Conservation (phyloP, 2,888 invertebrate species). For the Conops quadrifasciatus region DNA sequence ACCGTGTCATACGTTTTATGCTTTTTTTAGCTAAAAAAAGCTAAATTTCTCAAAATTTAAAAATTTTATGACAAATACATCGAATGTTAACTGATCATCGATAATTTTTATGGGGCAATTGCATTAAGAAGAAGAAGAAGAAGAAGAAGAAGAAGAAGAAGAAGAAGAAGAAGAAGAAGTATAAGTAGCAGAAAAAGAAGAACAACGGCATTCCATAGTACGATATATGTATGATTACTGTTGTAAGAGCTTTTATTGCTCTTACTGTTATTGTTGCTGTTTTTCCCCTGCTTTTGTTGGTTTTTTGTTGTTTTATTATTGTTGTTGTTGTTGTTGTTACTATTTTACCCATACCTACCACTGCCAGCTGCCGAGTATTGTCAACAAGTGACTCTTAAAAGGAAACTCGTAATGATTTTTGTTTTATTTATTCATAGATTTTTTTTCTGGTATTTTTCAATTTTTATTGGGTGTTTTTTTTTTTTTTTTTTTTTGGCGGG, state of each 20-base stretch:
- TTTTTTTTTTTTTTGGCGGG: slow-evolving; percentile 22
- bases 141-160: neutral
- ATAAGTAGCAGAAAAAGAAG: neutral
- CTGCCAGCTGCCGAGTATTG: neutral
- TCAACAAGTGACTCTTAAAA: slow-evolving; percentile 24
- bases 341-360: too few species aligned
- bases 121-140: too few species aligned
- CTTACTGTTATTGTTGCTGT: neutral
- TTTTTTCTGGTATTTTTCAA: neutral
- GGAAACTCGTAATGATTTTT: slow-evolving; percentile 20
- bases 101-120: too few species aligned
- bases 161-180: neutral
- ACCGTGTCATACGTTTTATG: too few species aligned
- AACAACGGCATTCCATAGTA: neutral
- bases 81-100: too few species aligned
- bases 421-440: neutral
- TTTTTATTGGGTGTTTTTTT: neutral
- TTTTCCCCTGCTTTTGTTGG: slow-evolving; percentile 1
- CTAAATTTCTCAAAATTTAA: too few species aligned
- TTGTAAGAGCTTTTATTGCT: neutral
- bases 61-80: too few species aligned
- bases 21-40: too few species aligned
- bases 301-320: neutral
- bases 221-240: neutral
- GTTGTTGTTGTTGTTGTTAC: slow-evolving; percentile 1